Base-by-base conservation (phyloP, 2,888 invertebrate species). In the Notocelia uddmanniana region DNA sequence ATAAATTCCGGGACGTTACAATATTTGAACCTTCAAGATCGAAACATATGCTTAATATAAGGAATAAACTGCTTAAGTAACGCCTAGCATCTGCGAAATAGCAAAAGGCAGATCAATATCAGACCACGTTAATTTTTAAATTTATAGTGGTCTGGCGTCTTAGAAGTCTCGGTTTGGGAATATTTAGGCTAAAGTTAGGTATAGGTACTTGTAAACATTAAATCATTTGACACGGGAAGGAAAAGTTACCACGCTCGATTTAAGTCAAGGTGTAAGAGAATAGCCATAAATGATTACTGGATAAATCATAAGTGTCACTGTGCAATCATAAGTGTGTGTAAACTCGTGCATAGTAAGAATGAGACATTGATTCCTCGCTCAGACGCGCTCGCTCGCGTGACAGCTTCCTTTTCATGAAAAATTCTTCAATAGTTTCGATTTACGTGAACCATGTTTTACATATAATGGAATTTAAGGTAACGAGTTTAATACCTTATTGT, bases 351-450 rank as follows among this genome's bases (percentile, higher is more conserved):
- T 60, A 54, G 41, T 23, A 48, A 21, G 54, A 45, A 64, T 37
- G 48, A 69, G 69, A 59, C 64, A 57, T 78, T 74, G 75, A 76
- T 77, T 78, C 73, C 69, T 75, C 76, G 79, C 78, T 75, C 78
- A 74, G 75, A 68, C 73, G 77, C 73, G 37, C 74, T 67, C 68
- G 76, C 73, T 81, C 76, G 80, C 83, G 82, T 83, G 81, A 79
- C 79, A 74, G 77, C 78, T 85, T 86, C 83, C 84, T 84, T 78
- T 79, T 77, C 75, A 75, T 79, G 76, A 77, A 79, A 80, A 73
- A 72, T 67, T 52, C 64, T 64, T 34, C 34, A 55, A 60, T 71
- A 70, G 76, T 76, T 75, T 75, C 74, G 70, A 68, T 74, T 63
- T 73, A 74, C 63, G 73, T 73, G 62, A 74, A 69, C 72, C 23